These are phyloP conservation scores for Bellardia pandia DNA, from an alignment of 2,888 invertebrate species.

Conservation along the genomic window DNA sequence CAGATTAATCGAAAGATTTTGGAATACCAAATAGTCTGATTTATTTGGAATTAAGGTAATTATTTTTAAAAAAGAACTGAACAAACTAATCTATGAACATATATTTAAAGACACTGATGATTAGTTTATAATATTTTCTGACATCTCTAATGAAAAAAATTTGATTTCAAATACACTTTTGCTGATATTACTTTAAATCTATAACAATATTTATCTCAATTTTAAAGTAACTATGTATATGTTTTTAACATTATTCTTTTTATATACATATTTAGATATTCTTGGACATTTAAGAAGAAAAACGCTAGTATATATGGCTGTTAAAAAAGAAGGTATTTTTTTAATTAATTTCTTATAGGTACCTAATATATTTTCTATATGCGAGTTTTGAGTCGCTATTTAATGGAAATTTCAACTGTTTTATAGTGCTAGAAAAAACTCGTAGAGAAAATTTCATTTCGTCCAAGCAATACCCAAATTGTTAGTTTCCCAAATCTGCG, in stretches of 20 bases:
- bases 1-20: too few species aligned
- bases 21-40: too few species aligned
- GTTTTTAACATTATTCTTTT: too few species aligned
- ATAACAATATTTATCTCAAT: too few species aligned
- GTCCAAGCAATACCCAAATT: constrained; percentile 83
- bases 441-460: constrained; percentile 79
- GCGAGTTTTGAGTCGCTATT: constrained; percentile 82
- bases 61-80: too few species aligned
- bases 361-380: not conserved
- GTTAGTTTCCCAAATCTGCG: constrained; percentile 77
- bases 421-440: constrained; percentile 83
- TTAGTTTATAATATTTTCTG: constrained; percentile 78
- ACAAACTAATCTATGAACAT: too few species aligned
- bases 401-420: constrained; percentile 78
- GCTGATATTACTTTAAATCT: constrained; percentile 74
- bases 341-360: not conserved
- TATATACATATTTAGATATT: not conserved
- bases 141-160: constrained; percentile 82
- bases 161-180: constrained; percentile 78
- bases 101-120: constrained; percentile 78
- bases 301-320: not conserved
- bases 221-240: too few species aligned
- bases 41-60: too few species aligned
- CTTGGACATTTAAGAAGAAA: not conserved
- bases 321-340: constrained; percentile 10